Evolutionary conservation across 2,113 vertebrate genomes (phyloP).

Genomic region (Delphinus delphis): DNA sequence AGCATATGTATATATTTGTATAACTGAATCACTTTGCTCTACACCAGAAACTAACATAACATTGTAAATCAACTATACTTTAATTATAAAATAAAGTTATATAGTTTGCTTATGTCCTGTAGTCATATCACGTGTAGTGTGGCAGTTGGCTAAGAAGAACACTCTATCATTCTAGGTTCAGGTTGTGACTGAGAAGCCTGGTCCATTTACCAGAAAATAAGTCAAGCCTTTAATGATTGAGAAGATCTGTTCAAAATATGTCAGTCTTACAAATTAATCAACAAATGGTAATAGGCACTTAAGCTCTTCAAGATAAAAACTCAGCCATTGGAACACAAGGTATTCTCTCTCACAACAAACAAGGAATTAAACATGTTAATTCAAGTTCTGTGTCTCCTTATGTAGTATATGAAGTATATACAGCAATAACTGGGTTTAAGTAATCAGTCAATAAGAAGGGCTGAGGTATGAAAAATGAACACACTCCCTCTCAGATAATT

Average conservation of each 20-base stretch:
- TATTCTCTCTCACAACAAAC: background rate
- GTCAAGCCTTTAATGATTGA: constrained; percentile 22
- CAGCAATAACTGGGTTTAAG: background rate
- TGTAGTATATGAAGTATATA: background rate
- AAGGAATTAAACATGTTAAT: background rate
- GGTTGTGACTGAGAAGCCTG: background rate
- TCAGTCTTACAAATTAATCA: constrained; percentile 44
- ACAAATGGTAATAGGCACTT: background rate
- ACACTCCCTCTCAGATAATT: background rate
- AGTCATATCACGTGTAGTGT: background rate
- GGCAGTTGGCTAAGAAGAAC: background rate
- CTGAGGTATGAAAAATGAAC: background rate
- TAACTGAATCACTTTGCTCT: background rate
- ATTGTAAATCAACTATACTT: background rate
- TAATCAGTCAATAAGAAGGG: background rate
- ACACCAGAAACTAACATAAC: background rate
- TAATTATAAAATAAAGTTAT: background rate
- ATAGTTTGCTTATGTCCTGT: background rate
- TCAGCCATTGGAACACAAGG: constrained; percentile 13
- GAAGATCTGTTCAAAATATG: background rate
- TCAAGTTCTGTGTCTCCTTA: background rate
- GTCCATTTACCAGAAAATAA: constrained; percentile 20
- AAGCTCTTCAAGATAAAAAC: background rate
- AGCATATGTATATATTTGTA: background rate
- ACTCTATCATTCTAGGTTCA: background rate